Evolutionary conservation across 1,140 invertebrate species (phyloP).

Genomic region (Anastatus disparis): DNA sequence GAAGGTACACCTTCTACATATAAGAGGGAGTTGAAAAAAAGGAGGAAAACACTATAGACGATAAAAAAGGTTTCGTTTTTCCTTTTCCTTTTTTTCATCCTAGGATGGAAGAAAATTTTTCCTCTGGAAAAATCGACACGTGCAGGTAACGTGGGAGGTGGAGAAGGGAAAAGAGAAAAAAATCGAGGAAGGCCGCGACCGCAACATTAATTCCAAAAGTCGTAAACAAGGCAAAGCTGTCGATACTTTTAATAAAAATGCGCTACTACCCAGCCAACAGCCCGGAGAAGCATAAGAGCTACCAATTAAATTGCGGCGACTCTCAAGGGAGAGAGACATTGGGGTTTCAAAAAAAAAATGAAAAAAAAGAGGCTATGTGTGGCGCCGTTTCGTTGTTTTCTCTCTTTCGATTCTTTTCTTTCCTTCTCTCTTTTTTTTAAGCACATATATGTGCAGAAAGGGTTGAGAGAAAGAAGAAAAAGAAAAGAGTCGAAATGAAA

Average conservation of each 20-base stretch:
- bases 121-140: neutral
- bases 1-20: neutral
- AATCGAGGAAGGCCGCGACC: too few species aligned
- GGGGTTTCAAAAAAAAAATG: neutral
- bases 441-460: conserved; percentile 23
- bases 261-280: neutral
- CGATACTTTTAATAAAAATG: conserved; percentile 67
- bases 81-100: too few species aligned
- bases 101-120: too few species aligned
- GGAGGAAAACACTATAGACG: too few species aligned
- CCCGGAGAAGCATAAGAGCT: too few species aligned
- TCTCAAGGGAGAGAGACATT: conserved; percentile 26
- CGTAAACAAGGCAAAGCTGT: conserved; percentile 63
- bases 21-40: too few species aligned
- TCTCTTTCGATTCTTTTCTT: conserved; percentile 49
- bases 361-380: conserved; percentile 38
- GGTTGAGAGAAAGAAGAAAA: conserved; percentile 49
- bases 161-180: too few species aligned
- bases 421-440: conserved; percentile 43
- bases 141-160: conserved; percentile 31
- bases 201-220: conserved; percentile 59
- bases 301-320: conserved; percentile 61
- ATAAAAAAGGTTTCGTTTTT: too few species aligned
- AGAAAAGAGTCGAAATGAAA: conserved; percentile 42
- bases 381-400: conserved; percentile 38